Conservation (phyloP, 2,113 vertebrate species). For the Lates calcarifer region DNA sequence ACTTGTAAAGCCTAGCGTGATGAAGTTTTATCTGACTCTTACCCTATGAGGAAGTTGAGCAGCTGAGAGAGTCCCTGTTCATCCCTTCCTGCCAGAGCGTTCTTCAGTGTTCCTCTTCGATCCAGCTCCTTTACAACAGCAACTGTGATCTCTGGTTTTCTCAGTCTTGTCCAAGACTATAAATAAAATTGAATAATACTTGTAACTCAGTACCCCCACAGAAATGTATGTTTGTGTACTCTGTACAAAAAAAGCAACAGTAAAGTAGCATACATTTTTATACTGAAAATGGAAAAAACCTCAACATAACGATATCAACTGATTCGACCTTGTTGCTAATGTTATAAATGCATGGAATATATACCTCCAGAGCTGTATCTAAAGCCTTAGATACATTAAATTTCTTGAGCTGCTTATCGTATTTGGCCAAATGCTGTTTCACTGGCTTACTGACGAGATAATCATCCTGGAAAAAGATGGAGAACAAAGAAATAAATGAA, state of each 20-base stretch:
- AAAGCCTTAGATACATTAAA: constrained; percentile 95
- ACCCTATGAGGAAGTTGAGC: constrained; percentile 94
- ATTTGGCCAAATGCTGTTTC: constrained; percentile 88
- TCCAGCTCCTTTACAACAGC: constrained; percentile 95
- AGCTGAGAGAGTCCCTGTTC: constrained; percentile 89
- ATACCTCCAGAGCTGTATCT: constrained; percentile 92
- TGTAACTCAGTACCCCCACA: neutral
- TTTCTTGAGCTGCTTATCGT: constrained; percentile 91
- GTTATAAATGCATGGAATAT: neutral
- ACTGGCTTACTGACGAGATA: constrained; percentile 91
- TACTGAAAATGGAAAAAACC: neutral
- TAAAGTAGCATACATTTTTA: neutral
- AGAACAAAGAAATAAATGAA: neutral
- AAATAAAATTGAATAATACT: constrained; percentile 5
- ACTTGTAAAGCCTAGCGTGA: neutral
- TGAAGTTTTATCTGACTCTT: constrained; percentile 32
- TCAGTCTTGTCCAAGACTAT: constrained; percentile 82
- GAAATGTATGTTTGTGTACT: neutral
- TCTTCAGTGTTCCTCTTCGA: constrained; percentile 93
- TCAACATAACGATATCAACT: neutral
- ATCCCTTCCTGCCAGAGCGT: constrained; percentile 94
- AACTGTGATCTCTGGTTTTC: constrained; percentile 91
- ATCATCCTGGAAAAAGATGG: constrained; percentile 87
- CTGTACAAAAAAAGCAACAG: neutral
- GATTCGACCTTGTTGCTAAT: no score